Evolutionary conservation across 2,888 invertebrate genomes (phyloP), one percentile per base, ranked within the genome.

Genomic region (Dasypogon diadema): DNA sequence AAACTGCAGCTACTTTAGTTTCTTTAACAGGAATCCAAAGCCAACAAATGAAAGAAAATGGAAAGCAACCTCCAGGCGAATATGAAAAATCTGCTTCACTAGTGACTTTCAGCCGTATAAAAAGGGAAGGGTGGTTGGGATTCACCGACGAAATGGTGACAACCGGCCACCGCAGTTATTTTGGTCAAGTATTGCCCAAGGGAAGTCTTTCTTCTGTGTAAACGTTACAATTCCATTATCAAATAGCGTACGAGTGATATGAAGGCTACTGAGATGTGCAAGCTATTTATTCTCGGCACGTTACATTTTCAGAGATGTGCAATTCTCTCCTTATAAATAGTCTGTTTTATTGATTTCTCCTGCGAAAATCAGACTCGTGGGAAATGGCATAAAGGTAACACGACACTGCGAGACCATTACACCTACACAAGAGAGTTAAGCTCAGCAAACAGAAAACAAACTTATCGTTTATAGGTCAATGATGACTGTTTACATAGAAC

Each of bases 11-110:
- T 65, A 16, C 46, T 34, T 12, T 51, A 18, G 3, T 18, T 65
- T 46, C 65, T 46, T 65, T 65, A 65, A 46, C 48, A 46, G 65
- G 65, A 65, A 65, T 46, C 46, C 46, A 46, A 65, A 65, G 16
- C 48, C 65, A 65, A 18, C 24, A 24, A 65, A 24, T 65, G 65
- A 48, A 65, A 65, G 65, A 65, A 65, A 65, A 65, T 65, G 65
- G 24, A 46, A 24, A 65, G 8, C 24, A 22, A 48, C 37, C 65
- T 48, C 26, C 22, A 46, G 65, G 65, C 46, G 24, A 24, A 65
- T 24, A 65, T 65, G 65, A 63, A 18, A 63, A 63, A 63, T 63
- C 14, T 65, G 10, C 48, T 65, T 24, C 65, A 65, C 46, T 46
- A 24, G 24, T 0, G 48, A 37, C 65, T 46, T 46, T 42, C 65